These are phyloP conservation scores for Clusia tigrina DNA, from an alignment of 2,888 invertebrate species.

Conservation along the genomic window DNA sequence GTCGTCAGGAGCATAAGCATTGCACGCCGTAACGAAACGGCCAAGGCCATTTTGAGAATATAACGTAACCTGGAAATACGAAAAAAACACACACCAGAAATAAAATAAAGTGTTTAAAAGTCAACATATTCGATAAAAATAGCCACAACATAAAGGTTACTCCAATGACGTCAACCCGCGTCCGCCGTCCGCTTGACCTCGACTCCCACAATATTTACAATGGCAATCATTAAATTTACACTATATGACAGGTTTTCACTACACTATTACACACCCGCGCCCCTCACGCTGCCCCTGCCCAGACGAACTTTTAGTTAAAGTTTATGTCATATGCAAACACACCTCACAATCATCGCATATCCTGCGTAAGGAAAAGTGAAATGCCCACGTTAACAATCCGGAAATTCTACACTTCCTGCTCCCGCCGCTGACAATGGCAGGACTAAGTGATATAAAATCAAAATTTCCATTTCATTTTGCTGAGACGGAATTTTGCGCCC, in stretches of 20 bases:
- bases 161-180: not conserved
- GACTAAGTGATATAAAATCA: too few species aligned
- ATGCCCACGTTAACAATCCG: too few species aligned
- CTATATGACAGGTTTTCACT: constrained; percentile 5
- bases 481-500: too few species aligned
- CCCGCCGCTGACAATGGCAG: too few species aligned
- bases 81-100: constrained; percentile 34
- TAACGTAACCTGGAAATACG: constrained; percentile 57
- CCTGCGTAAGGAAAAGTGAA: too few species aligned
- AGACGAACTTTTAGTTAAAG: not conserved
- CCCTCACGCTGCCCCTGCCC: not conserved
- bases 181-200: not conserved
- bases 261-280: not conserved
- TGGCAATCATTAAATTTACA: not conserved
- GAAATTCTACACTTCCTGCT: too few species aligned
- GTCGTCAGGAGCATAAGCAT: constrained; percentile 68
- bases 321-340: not conserved
- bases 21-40: constrained; percentile 67
- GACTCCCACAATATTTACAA: not conserved
- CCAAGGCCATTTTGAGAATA: constrained; percentile 63
- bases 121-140: constrained; percentile 13
- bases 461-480: too few species aligned
- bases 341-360: not conserved
- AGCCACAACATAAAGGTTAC: not conserved
- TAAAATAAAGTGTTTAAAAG: constrained; percentile 40